Evolutionary conservation across 2,113 vertebrate species (phyloP), one percentile per base, ranked within the genome.

Genomic region (Dipodomys merriami): DNA sequence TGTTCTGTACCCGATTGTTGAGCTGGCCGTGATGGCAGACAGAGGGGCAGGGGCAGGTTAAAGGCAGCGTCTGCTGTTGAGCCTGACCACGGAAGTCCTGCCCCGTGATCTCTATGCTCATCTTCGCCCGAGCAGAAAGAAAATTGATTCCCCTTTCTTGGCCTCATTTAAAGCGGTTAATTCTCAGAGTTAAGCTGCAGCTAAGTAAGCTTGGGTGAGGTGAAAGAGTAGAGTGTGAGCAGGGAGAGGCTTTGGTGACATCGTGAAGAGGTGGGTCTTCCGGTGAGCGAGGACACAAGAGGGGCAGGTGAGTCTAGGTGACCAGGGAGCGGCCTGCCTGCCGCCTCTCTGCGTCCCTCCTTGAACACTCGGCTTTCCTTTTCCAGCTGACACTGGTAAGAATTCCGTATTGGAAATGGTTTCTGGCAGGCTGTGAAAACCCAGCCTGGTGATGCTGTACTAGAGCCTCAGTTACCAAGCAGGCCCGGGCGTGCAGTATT

Each of bases 131-230:
- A 72, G 23, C 39, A 81, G 74, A 86, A 86, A 80, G 39, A 84
- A 71, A 82, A 8, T 46, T 80, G 30, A 44, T 76, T 60, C 76
- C 29, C 86, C 22, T 29, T 94, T 72, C 23, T 92, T 93, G 87
- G 23, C 49, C 6, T 85, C 18, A 27, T 62, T 71, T 30, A n/a
- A 57, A 74, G n/a, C 81, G 11, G 4, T 49, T 86, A 35, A 64
- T 46, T 69, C 12, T 30, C 23, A 29, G 44, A 87, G 33, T 86
- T 83, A 25, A 90, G 9, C 30, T 71, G 1, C 19, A 73, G 88
- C 57, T 64, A n/a, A 76, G 18, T 49, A 90, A 72, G 44, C 65
- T 76, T 46, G 57, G 49, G 57, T 20, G 33, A 23, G 1, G n/a
- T 5, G 65, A 44, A 90, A 16, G 39, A 39, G 57, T 69, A 86